Conservation (phyloP, 35 echinoderm and acorn worm species). For the Apostichopus californicus region DNA sequence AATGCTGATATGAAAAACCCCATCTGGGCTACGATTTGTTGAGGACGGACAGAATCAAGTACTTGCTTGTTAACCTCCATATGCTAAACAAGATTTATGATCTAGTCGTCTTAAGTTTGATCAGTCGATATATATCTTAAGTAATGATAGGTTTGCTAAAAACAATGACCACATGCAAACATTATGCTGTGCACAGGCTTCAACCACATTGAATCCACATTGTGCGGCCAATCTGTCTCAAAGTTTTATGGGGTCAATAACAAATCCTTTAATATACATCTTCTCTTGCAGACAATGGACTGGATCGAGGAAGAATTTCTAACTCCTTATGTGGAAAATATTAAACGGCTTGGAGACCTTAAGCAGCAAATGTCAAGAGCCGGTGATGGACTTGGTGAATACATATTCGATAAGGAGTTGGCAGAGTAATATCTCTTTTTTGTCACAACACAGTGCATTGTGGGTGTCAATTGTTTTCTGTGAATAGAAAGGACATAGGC, state of each 20-base stretch:
- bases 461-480: too few relatives aligned
- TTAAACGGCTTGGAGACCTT: conserved; percentile 25
- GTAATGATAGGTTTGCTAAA: background rate
- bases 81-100: too few relatives aligned
- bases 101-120: too few relatives aligned
- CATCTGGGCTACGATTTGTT: too few relatives aligned
- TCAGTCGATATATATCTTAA: background rate
- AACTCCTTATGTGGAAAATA: background rate
- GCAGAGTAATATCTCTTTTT: background rate
- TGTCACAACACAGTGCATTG: background rate
- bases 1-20: too few relatives aligned
- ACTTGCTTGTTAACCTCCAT: too few relatives aligned
- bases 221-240: too few relatives aligned
- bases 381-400: conserved; percentile 32
- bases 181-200: too few relatives aligned
- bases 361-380: conserved; percentile 7
- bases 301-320: conserved; percentile 39
- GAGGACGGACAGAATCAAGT: too few relatives aligned
- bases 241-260: background rate
- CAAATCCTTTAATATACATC: background rate
- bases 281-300: conserved; percentile 33
- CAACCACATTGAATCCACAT: too few relatives aligned
- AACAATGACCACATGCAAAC: background rate
- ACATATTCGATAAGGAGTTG: conserved; percentile 34
- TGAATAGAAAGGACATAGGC: too few relatives aligned